phyloP scores from a whole-genome alignment of 2,113 vertebrate species.

The Pica pica region DNA sequence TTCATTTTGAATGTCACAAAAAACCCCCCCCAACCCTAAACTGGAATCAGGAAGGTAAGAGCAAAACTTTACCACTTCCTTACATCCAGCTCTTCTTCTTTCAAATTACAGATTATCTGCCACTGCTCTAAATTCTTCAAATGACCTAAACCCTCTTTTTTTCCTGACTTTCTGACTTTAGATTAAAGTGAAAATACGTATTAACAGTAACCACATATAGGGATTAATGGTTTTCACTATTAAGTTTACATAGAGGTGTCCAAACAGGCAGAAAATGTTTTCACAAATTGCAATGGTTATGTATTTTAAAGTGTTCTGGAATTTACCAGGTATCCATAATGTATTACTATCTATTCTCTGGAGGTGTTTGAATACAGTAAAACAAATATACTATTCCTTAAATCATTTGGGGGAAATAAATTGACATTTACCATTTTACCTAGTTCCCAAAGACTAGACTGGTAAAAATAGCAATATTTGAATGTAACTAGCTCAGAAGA shows the following conservation, averaged over 20 bases:
- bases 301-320: background rate
- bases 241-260: background rate
- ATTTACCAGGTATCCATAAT: background rate
- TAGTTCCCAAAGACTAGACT: background rate
- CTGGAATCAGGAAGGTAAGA: background rate
- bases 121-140: background rate
- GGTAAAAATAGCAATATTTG: background rate
- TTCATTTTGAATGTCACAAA: background rate
- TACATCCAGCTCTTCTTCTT: background rate
- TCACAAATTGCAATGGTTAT: background rate
- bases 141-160: background rate
- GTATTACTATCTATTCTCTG: background rate
- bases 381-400: background rate
- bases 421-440: background rate
- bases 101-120: background rate
- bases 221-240: background rate
- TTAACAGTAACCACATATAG: fast-evolving
- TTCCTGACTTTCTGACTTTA: background rate
- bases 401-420: background rate
- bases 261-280: background rate
- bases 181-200: background rate
- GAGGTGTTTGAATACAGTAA: background rate
- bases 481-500: background rate
- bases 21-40: fast-evolving
- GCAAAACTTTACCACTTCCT: background rate